phyloP scores from a whole-genome alignment of 2,888 invertebrate genomes.

The Stenurella melanura region DNA sequence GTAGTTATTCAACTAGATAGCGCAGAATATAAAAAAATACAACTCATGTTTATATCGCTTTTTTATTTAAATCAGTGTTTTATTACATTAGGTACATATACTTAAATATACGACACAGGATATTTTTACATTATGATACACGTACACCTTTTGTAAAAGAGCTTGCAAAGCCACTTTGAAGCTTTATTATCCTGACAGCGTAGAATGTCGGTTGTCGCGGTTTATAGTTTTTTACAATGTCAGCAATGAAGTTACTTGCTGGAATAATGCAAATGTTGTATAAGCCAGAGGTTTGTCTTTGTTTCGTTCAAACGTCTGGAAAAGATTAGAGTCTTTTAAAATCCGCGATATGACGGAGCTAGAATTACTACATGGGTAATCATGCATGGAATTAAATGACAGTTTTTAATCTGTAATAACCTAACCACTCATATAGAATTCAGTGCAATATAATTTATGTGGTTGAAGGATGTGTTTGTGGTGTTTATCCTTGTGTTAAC shows the following conservation, averaged over 20 bases:
- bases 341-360: not conserved
- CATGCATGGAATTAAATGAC: not conserved
- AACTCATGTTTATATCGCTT: no score
- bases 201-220: constrained; percentile 24
- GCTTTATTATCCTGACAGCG: constrained; percentile 27
- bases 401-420: not conserved
- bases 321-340: constrained; percentile 22
- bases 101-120: not conserved
- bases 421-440: no score
- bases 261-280: constrained; percentile 33
- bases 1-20: no score
- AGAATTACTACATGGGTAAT: not conserved
- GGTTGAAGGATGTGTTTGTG: no score
- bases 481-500: no score
- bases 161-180: constrained; percentile 8
- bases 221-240: constrained; percentile 31
- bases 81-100: no score
- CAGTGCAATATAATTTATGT: no score
- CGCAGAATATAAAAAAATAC: no score
- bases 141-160: not conserved
- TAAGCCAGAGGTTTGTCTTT: constrained; percentile 17
- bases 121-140: constrained; percentile 1
- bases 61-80: no score
- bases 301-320: not conserved
- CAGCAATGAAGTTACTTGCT: constrained; percentile 5